phyloP scores from a whole-genome alignment of 2,797 vertebrate genomes.

The Ammospiza maritima region DNA sequence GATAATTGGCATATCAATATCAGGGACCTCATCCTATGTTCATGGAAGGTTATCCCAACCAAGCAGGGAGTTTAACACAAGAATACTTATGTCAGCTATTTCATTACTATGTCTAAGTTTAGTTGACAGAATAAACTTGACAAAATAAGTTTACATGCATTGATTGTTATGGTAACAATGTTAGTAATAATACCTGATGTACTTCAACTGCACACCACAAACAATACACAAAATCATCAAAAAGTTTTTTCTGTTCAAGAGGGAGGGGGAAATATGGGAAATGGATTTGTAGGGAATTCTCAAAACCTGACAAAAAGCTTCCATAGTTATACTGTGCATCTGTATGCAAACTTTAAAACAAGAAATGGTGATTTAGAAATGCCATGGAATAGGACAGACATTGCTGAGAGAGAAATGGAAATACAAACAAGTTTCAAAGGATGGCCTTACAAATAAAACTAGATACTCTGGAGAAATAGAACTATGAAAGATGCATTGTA shows the following conservation, averaged over 20 bases:
- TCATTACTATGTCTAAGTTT: not conserved
- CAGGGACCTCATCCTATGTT: not conserved
- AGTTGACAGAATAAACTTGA: not conserved
- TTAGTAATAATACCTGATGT: not conserved
- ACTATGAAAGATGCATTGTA: not conserved
- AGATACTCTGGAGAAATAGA: not conserved
- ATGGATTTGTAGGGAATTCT: not conserved
- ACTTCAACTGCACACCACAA: not conserved
- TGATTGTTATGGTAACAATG: not conserved
- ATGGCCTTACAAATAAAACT: not conserved
- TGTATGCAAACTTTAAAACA: not conserved
- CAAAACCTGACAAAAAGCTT: not conserved
- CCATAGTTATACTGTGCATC: not conserved
- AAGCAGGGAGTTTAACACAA: not conserved
- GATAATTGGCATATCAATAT: not conserved
- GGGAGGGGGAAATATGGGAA: not conserved
- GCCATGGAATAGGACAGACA: not conserved
- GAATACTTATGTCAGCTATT: not conserved
- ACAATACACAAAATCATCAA: not conserved
- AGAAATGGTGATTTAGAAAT: not conserved
- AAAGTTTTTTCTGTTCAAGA: not conserved
- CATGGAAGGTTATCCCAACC: not conserved
- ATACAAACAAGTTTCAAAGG: not conserved
- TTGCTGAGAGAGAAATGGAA: not conserved
- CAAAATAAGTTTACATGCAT: not conserved